Base-by-base conservation (phyloP, 2,797 vertebrate species). In the Selene dorsalis region DNA sequence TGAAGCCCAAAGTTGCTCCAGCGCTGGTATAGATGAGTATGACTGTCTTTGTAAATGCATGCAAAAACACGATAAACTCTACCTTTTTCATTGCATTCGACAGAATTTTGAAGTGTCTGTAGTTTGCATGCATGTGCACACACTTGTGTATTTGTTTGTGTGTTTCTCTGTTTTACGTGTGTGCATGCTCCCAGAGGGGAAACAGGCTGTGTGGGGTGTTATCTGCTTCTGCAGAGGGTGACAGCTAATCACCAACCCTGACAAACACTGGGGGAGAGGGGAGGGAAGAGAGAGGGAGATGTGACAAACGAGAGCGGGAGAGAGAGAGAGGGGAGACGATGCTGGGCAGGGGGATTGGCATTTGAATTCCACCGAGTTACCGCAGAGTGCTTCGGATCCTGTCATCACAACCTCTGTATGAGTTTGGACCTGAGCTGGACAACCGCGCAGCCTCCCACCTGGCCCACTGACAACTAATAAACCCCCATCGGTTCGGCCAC, bases 191-290 rank as follows among this genome's bases (percentile, higher is more conserved):
- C 91, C 91, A 89, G 85, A 92, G 91, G 88, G 89, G 90, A 90
- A 92, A 89, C 92, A 90, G 90, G 84, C 92, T 91, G 87, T 94
- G 92, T 91, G 89, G 90, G 90, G 93, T 94, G 93, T 93, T 93
- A 94, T 94, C 93, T 93, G 88, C 92, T 89, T 93, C 90, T 94
- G 89, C 91, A 92, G 93, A 93, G 89, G 88, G 91, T 94, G 94
- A 94, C 93, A 94, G 93, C 92, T 94, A 94, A 95, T 95, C 93
- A 94, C 93, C 91, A 89, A 88, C 87, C 88, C 91, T 94, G 94
- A 94, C 93, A 93, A 94, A 94, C 91, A 91, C 91, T 87, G 88
- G 90, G 88, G 88, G 87, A 83, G 85, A 84, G 88, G 64, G 87
- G 77, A 74, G 65, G 50, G 65, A 20, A 28, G 65, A 20, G 83